phyloP scores from a whole-genome alignment of 2,888 invertebrate genomes.

The Archaeoteleia sp. region DNA sequence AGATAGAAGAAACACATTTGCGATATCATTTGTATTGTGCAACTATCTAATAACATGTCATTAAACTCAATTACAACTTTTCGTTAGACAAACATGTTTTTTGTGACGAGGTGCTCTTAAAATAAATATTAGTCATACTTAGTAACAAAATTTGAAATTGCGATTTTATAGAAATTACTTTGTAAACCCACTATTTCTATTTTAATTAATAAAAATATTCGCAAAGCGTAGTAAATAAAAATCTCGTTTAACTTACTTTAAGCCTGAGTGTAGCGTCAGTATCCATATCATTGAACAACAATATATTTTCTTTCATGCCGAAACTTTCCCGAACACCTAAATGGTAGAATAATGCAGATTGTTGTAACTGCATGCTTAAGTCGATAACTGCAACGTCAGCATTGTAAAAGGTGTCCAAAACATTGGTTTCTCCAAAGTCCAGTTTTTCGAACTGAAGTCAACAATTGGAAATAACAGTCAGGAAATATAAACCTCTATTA shows the following conservation, averaged over 20 bases:
- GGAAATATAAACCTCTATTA: too few species aligned
- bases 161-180: neutral
- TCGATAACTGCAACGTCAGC: conserved; percentile 98
- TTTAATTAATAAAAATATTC: too few species aligned
- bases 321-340: conserved; percentile 98
- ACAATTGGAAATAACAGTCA: too few species aligned
- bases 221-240: neutral
- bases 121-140: too few species aligned
- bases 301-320: conserved; percentile 95
- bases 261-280: conserved; percentile 90
- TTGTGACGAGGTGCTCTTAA: too few species aligned
- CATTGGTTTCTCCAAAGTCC: conserved; percentile 97
- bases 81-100: too few species aligned
- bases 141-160: too few species aligned
- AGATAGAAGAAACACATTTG: conserved; percentile 5
- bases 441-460: conserved; percentile 92
- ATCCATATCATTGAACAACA: conserved; percentile 92
- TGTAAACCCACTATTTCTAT: too few species aligned
- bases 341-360: conserved; percentile 96
- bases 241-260: conserved; percentile 79
- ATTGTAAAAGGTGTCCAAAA: conserved; percentile 96
- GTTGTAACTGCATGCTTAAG: conserved; percentile 92
- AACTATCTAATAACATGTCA: too few species aligned
- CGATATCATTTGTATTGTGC: too few species aligned
- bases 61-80: too few species aligned